These are phyloP conservation scores for Desmophyllum pertusum DNA, from an alignment of 92 coral and sea anemone species.

Conservation along the genomic window DNA sequence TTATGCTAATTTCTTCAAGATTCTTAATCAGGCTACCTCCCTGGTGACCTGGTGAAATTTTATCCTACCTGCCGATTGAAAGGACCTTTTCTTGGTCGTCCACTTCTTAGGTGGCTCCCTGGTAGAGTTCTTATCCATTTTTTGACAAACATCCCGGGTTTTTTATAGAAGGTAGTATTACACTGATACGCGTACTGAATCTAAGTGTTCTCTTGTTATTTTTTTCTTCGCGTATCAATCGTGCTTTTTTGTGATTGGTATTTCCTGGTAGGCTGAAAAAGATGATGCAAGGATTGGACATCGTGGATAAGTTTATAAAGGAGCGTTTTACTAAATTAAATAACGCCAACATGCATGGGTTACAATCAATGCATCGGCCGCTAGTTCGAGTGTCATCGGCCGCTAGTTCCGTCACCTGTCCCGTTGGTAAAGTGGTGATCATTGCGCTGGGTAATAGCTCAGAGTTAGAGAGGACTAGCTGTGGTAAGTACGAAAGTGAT, in stretches of 20 bases:
- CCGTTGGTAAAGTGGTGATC: slow-evolving; percentile 66
- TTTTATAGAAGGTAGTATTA: too few species aligned
- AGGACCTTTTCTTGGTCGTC: too few species aligned
- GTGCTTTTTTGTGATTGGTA: neutral
- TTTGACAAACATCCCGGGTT: too few species aligned
- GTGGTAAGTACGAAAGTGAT: slow-evolving; percentile 88
- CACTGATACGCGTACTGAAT: too few species aligned
- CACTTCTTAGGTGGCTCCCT: too few species aligned
- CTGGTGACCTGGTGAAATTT: too few species aligned
- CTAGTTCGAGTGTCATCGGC: slow-evolving; percentile 63
- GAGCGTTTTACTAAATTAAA: slow-evolving; percentile 57
- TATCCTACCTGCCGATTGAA: too few species aligned
- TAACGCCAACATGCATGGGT: slow-evolving; percentile 74
- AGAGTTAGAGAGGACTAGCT: slow-evolving; percentile 79
- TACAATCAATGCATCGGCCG: too few species aligned
- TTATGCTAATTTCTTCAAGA: too few species aligned
- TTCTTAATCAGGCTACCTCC: too few species aligned
- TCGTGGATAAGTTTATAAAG: slow-evolving; percentile 56
- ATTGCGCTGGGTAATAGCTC: slow-evolving; percentile 66
- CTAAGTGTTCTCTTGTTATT: too few species aligned
- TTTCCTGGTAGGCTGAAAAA: slow-evolving; percentile 35
- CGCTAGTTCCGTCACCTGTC: slow-evolving; percentile 70
- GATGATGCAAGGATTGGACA: slow-evolving; percentile 77
- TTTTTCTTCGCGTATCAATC: neutral
- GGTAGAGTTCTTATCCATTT: neutral